These are phyloP conservation scores for Hippocampus zosterae DNA, from an alignment of 2,113 vertebrate genomes.

Conservation along the genomic window DNA sequence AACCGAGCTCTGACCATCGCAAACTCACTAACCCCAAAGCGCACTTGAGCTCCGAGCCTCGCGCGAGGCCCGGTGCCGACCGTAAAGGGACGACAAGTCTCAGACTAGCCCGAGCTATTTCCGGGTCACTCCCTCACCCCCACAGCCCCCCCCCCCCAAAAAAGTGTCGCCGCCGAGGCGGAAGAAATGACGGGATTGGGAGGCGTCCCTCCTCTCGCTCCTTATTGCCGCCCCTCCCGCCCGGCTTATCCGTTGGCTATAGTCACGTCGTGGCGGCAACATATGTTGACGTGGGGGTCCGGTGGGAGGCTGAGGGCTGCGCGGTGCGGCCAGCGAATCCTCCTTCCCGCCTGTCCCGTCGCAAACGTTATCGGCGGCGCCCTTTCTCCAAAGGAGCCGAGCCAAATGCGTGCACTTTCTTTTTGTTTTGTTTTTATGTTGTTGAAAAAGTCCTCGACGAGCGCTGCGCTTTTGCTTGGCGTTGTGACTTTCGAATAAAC, in stretches of 20 bases:
- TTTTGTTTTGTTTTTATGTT: background rate
- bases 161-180: background rate
- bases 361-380: background rate
- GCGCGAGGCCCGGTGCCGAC: no score
- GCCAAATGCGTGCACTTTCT: background rate
- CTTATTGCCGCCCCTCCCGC: slow-evolving; percentile 15
- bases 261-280: slow-evolving; percentile 72
- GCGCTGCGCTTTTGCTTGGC: slow-evolving; percentile 64
- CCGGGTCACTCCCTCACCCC: background rate
- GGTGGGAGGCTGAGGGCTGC: slow-evolving; percentile 71
- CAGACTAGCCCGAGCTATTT: no score
- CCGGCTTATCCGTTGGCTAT: slow-evolving; percentile 67
- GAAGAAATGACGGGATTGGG: background rate
- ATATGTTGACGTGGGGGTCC: slow-evolving; percentile 69
- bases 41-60: no score
- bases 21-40: no score
- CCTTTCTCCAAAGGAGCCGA: slow-evolving; percentile 32
- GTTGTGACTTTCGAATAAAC: slow-evolving; percentile 52
- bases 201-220: slow-evolving; percentile 23
- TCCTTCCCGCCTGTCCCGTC: background rate
- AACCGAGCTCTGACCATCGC: no score
- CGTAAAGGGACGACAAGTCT: no score
- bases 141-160: background rate
- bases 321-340: slow-evolving; percentile 60
- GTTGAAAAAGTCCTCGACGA: slow-evolving; percentile 63